Percentiles rank a stretch among this genome's conserved stretches.
phyloP scores from a whole-genome alignment of 1,140 invertebrate species.

The Dufourea novaeangliae region DNA sequence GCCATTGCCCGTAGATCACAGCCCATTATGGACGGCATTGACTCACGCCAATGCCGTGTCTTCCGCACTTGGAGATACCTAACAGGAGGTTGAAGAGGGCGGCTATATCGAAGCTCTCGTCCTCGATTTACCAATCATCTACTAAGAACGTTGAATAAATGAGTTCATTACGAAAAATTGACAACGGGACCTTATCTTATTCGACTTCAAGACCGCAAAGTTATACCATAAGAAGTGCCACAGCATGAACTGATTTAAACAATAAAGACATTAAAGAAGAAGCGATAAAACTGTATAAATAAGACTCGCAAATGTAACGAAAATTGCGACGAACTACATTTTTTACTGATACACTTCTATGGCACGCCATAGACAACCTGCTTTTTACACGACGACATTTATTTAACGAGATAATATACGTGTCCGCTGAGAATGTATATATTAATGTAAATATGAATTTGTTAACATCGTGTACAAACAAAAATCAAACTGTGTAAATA shows the following conservation, averaged over 20 bases:
- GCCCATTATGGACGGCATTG: slow-evolving; percentile 86
- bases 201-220: not conserved
- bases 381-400: slow-evolving; percentile 58
- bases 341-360: slow-evolving; percentile 41
- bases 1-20: slow-evolving; percentile 78
- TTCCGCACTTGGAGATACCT: slow-evolving; percentile 79
- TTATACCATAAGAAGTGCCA: not conserved
- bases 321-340: slow-evolving; percentile 37
- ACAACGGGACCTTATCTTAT: not conserved
- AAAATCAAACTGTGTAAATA: slow-evolving; percentile 52
- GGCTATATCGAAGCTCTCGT: slow-evolving; percentile 83
- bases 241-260: not conserved
- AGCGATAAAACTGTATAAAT: not conserved
- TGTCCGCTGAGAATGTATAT: slow-evolving; percentile 22
- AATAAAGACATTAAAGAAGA: not conserved
- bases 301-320: not conserved
- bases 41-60: slow-evolving; percentile 84
- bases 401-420: slow-evolving; percentile 2
- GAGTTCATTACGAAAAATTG: not conserved
- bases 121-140: slow-evolving; percentile 82
- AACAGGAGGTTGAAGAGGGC: slow-evolving; percentile 80
- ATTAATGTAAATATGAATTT: slow-evolving; percentile 62
- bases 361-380: slow-evolving; percentile 11
- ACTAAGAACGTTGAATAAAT: slow-evolving; percentile 59
- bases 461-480: slow-evolving; percentile 63